Percentiles rank a stretch among this genome's conserved stretches.
phyloP scores from a whole-genome alignment of 2,888 invertebrate species.

The Nephrocerus scutellatus region DNA sequence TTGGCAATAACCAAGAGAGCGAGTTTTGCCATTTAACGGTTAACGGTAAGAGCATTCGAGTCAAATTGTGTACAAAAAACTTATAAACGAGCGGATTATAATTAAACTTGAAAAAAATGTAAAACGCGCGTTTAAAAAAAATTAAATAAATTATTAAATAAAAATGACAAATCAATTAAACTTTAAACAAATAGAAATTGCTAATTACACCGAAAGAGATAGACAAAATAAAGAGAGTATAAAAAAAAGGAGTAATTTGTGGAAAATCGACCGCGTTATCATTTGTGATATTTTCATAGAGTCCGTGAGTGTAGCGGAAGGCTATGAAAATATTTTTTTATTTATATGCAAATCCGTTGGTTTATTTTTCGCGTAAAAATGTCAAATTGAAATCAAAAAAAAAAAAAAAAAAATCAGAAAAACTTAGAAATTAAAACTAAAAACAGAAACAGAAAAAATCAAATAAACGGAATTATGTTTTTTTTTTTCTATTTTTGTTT shows the following conservation, averaged over 20 bases:
- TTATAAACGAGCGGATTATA: constrained; percentile 10
- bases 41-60: too few relatives aligned
- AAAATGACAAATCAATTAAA: constrained; percentile 6
- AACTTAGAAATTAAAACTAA: constrained; percentile 18
- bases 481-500: constrained; percentile 23
- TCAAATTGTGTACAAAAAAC: too few relatives aligned
- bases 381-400: too few relatives aligned
- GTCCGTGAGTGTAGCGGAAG: too few relatives aligned
- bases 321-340: too few relatives aligned
- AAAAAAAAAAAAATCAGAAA: constrained; percentile 11
- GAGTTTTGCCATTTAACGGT: too few relatives aligned
- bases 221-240: constrained; percentile 28
- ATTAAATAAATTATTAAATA: constrained; percentile 1
- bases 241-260: constrained; percentile 26
- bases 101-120: too few relatives aligned
- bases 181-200: constrained; percentile 8
- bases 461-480: constrained; percentile 25
- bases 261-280: neutral
- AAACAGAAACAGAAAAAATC: constrained; percentile 21
- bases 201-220: constrained; percentile 10
- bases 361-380: too few relatives aligned
- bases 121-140: constrained; percentile 2
- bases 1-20: too few relatives aligned
- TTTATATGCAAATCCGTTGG: too few relatives aligned
- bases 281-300: too few relatives aligned